Evolutionary conservation across 1,140 invertebrate genomes (phyloP), one percentile per base, ranked within the genome.

Genomic region (Polyergus mexicanus): DNA sequence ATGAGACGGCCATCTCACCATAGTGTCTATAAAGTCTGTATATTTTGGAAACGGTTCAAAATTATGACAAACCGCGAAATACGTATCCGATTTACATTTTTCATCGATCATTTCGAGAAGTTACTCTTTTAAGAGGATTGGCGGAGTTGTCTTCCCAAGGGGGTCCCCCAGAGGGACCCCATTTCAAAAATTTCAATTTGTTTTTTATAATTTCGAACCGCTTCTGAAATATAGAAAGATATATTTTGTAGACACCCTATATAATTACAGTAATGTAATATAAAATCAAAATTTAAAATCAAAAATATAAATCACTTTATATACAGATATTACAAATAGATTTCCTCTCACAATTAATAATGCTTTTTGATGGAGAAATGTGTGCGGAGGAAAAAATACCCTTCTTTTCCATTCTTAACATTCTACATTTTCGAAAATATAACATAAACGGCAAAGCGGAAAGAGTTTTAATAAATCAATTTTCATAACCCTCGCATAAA

Each of bases 1-100:
- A 86, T 88, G 85, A 89, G 88, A 91, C 85, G 91, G 86, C 91
- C 75, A 62, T 89, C 89, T 88, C 85, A 77, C 65, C 74, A 86
- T 89, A 91, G 25, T 28, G 25, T 28, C 25, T 28, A 28, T 28
- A 28, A 28, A 28, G 0, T 28, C 25, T 28, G 25, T 28, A 28
- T 28, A 28, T 28, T 28, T 28, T 28, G 25, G 25, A 28, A 28
- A 28, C 25, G 25, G 25, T 28, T 28, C 25, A 28, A 28, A 28
- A 28, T 28, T 28, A 28, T 28, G 25, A 28, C 1, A 28, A 28
- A 28, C 25, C 25, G 25, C 25, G 25, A 28, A 28, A 28, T 28
- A 28, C 25, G 25, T 28, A 28, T 28, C 25, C 25, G 25, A 28
- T 28, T 28, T 28, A 28, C 25, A 28, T 28, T 28, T 28, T 28